Evolutionary conservation across 2,113 vertebrate genomes (phyloP), one percentile per base, ranked within the genome.

Genomic region (Laticauda laticaudata): DNA sequence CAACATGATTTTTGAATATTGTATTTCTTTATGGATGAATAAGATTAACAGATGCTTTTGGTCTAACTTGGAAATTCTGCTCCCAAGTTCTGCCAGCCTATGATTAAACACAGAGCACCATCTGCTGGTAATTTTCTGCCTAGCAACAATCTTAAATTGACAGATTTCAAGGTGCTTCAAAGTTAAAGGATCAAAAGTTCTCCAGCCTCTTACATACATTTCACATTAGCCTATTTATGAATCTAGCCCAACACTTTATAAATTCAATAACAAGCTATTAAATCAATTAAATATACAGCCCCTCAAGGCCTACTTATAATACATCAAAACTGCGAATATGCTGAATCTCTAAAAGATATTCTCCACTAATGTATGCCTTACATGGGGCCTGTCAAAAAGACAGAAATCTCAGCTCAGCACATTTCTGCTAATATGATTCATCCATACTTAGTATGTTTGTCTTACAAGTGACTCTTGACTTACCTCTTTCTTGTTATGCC

Each of bases 81-180:
- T 43, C 15, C n/a, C 6, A 34, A 29, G 51, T 3, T 87, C 75
- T 88, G 29, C 81, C 48, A 4, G 4, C 24, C 91, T 29, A 86
- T 56, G 0, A 91, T 92, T 95, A 93, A 94, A 86, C 96, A 93
- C 91, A 61, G 55, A 94, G 95, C 95, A 92, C 97, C 95, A 96
- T 93, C 96, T 96, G 89, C 93, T 95, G 96, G 95, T 57, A 15
- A 87, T 2, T 45, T 92, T 91, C 39, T 86, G 91, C 94, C 94
- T 75, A 93, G 85, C 94, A 1, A 85, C 14, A 14, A 20, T n/a
- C 26, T 1, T 48, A 6, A 48, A n/a, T 26, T 57, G 15, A 26
- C 53, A 39, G 24, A 26, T 88, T 92, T 57, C 92, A 92, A 92
- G 53, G 54, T 1, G 7, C 81, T 43, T 45, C 39, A 86, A 61